Percentiles rank a stretch among this genome's conserved stretches.
Evolutionary conservation across 2,113 vertebrate genomes (phyloP).

Genomic region (Hippocampus comes): DNA sequence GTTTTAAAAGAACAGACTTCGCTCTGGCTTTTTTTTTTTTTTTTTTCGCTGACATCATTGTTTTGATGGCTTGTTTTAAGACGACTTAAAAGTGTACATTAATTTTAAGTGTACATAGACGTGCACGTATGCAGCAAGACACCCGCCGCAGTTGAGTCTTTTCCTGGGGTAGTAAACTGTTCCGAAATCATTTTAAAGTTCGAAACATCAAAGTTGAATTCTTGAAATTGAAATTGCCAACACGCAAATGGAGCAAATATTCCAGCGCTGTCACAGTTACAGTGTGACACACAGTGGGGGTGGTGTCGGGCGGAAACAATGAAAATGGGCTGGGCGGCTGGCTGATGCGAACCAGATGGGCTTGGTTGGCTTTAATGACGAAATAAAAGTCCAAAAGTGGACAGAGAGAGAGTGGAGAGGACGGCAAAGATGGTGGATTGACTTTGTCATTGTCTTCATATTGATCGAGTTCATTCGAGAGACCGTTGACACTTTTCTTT

Average conservation of each 20-base stretch:
- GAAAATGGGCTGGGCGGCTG: constrained; percentile 41
- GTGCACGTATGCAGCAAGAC: background rate
- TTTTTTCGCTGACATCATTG: background rate
- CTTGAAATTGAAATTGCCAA: background rate
- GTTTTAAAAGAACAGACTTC: background rate
- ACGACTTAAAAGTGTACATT: background rate
- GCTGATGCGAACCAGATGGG: constrained; percentile 72
- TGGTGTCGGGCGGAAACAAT: constrained; percentile 44
- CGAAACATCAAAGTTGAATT: background rate
- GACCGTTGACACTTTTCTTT: background rate
- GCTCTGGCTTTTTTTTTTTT: background rate
- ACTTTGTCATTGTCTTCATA: constrained; percentile 8
- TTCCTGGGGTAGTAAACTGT: background rate
- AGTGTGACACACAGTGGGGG: constrained; percentile 18
- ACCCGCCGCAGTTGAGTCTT: background rate
- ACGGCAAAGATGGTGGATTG: constrained; percentile 11
- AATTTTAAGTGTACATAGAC: background rate
- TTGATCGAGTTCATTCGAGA: background rate
- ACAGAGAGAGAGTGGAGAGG: constrained; percentile 33
- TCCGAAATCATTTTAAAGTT: background rate
- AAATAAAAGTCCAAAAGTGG: constrained; percentile 22
- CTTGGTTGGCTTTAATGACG: constrained; percentile 32
- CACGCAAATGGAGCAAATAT: constrained; percentile 32
- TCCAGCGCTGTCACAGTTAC: constrained; percentile 41
- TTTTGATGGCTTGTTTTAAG: background rate